phyloP scores from a whole-genome alignment of 1,140 invertebrate genomes.

The Carposina sasakii region DNA sequence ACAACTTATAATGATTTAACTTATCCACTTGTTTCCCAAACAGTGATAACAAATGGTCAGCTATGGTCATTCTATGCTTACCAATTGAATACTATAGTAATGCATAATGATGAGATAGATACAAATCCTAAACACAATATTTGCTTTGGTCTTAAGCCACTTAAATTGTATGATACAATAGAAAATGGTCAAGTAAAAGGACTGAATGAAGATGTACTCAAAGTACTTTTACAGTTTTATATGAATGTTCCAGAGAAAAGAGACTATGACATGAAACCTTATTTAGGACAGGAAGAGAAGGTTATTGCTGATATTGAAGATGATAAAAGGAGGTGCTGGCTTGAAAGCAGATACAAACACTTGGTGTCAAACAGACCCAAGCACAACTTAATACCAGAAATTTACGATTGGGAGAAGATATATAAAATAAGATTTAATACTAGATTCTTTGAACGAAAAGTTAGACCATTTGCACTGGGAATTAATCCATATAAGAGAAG shows the following conservation, averaged over 20 bases:
- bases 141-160: conserved; percentile 82
- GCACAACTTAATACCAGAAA: conserved; percentile 76
- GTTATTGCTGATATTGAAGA: conserved; percentile 79
- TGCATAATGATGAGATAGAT: conserved; percentile 75
- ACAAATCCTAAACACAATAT: conserved; percentile 83
- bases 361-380: conserved; percentile 77
- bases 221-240: conserved; percentile 83
- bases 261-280: conserved; percentile 81
- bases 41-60: conserved; percentile 88
- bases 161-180: conserved; percentile 84
- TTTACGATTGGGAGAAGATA: conserved; percentile 84
- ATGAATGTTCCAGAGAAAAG: conserved; percentile 78
- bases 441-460: conserved; percentile 77
- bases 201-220: conserved; percentile 87
- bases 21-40: conserved; percentile 90
- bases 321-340: conserved; percentile 77
- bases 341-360: conserved; percentile 80
- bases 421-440: conserved; percentile 82
- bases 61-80: conserved; percentile 88
- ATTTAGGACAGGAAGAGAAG: conserved; percentile 75
- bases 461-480: conserved; percentile 77
- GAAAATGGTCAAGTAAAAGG: conserved; percentile 81
- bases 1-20: conserved; percentile 89
- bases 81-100: conserved; percentile 88
- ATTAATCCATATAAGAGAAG: conserved; percentile 74